Evolutionary conservation across 2,113 vertebrate species (phyloP), one percentile per base, ranked within the genome.

Genomic region (Siniperca chuatsi): DNA sequence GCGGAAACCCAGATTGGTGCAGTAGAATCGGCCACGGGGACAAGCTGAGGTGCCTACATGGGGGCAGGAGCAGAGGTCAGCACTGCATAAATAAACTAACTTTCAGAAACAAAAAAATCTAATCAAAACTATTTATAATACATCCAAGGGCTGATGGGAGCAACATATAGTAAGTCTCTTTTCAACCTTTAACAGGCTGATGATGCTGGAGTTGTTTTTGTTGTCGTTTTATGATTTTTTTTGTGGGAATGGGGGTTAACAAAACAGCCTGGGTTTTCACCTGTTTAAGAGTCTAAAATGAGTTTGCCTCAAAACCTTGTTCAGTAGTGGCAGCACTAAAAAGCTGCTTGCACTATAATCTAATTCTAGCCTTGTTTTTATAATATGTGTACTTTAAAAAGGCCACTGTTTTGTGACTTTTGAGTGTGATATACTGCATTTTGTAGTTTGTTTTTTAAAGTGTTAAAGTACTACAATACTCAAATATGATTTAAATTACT

Each of bases 21-120:
- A 97, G 90, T 97, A 96, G 93, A 97, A 97, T n/a, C 92, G 95
- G 8, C 97, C 96, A 0, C 90, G 95, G 8, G 96, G 93, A 90
- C 97, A 97, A 1, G 97, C 97, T 0, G 97, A 93, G 0, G 97
- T 97, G 44, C 97, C 97, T 97, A 86, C 69, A 40, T 6, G 20
- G 37, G 15, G 48, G 8, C 35, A 76, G 21, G 9, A 73, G 77
- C 65, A 68, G n/a, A 75, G 33, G 86, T 84, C 25, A 90, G 12
- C 15, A 1, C 15, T 25, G 21, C 18, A 61, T 70, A 12, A 48
- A 58, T 18, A 16, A 57, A 52, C 7, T 11, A 16, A 77, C 61
- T 37, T 50, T 6, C 37, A 78, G 15, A 65, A 37, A 64, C 21
- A 54, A 57, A 66, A 33, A 0, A n/a, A 42, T 54, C 15, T 8